Base-by-base conservation (phyloP, 2,797 vertebrate genomes). In the Sebastes kiyomatsui region DNA sequence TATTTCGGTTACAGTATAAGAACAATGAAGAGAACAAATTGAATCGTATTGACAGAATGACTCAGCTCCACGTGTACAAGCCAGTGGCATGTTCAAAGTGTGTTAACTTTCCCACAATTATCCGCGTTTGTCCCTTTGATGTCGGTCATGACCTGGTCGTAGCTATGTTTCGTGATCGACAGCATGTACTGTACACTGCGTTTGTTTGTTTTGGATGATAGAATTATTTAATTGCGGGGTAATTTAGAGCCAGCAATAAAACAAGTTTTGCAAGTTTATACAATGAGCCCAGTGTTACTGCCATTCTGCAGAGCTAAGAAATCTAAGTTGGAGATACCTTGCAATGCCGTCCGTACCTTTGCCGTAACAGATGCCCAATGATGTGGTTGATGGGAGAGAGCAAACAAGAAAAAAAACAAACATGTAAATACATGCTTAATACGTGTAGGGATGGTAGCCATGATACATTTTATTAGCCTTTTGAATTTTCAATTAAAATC, bases 191-290 rank as follows among this genome's bases (percentile, higher is more conserved):
- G 4, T 16, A 30, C 5, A 27, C 59, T 28, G 28, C 1, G 0
- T 55, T 65, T 86, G 52, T 78, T 77, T 83, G 56, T 64, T 64
- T 76, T 79, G 72, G 59, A 64, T 2, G 11, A 35, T 2, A 42
- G n/a, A 61, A 18, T 27, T 58, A 77, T 83, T 69, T 82, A 81
- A 87, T 82, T 74, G 28, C 35, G 56, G 22, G 5, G 23, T 54
- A 27, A 59, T 65, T 69, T n/a, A 54, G 7, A 54, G 32, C 13
- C 56, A 81, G 69, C 22, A 77, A 28, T 58, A 5, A 55, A 89
- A 87, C 84, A 38, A 25, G 73, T 80, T 77, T 74, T 70, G 56
- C 79, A 33, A 67, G 64, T 13, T 76, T 9, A 30, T 5, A 56
- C 2, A 72, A 70, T 33, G 23, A 60, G 11, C 7, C 4, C 8